Evolutionary conservation across 2,113 vertebrate species (phyloP), one percentile per base, ranked within the genome.

Genomic region (Paracyprichromis sp.): DNA sequence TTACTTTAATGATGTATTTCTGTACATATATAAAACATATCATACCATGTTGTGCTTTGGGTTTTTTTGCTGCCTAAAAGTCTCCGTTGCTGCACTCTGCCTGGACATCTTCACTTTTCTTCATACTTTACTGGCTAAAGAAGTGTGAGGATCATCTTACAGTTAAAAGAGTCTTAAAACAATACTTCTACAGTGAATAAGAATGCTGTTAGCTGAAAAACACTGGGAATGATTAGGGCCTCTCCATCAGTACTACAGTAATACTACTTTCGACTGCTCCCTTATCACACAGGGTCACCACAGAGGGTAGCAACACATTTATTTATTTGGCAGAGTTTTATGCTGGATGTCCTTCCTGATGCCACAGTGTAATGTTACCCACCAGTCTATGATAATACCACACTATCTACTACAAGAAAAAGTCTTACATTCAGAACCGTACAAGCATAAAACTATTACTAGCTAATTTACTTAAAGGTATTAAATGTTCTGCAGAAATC

Each of bases 1-100:
- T 89, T 89, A 84, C 82, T 81, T 82, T 92, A 91, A 93, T 89
- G 82, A 83, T 54, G 84, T 71, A 88, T 90, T 63, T n/a, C 57
- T 78, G 7, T 78, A 12, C 45, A 78, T 50, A 12, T 52, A 52
- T 78, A 78, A 52, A 78, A 78, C 26, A 78, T 13, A 78, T 38
- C 34, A 69, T 38, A 69, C 19, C 34, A 69, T 69, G 63, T 38
- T 69, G 34, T 69, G 34, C 34, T 69, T 69, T 40, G 63, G 19
- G 4, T 1, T 19, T 14, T 38, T 69, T 24, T 40, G 36, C 19
- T 24, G n/a, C 63, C 63, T 69, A 69, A 40, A 69, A 40, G 36
- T 40, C 11, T 14, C n/a, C 4, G 63, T 38, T 69, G 61, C 31
- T 66, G 63, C 34, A 40, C 63, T 50, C 71, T 34, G 45, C 26